Conservation (phyloP, 2,797 vertebrate species). For the Acestrorhynchus altus region DNA sequence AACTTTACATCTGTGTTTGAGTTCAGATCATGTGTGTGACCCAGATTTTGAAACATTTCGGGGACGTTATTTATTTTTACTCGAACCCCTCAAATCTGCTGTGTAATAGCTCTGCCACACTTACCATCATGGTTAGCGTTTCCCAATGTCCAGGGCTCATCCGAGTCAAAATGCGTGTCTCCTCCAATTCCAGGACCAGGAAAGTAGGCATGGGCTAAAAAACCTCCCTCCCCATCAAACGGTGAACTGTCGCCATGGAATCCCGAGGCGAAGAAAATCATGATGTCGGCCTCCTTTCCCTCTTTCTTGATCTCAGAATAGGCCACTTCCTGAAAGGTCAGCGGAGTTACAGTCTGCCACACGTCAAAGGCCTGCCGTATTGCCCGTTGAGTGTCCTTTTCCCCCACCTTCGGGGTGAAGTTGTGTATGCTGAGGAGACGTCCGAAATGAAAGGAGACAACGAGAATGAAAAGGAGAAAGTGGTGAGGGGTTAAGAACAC, state of each 20-base stretch:
- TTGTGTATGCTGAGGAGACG: constrained; percentile 88
- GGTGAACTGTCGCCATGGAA: constrained; percentile 98
- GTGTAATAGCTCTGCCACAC: background rate
- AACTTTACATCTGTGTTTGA: too few species aligned
- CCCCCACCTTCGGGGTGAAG: constrained; percentile 97
- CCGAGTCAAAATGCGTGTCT: constrained; percentile 97
- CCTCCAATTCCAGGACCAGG: constrained; percentile 97
- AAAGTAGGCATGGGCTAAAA: constrained; percentile 97
- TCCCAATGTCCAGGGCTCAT: constrained; percentile 96
- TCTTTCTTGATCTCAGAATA: constrained; percentile 96
- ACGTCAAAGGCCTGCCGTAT: constrained; percentile 97
- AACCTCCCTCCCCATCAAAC: constrained; percentile 96
- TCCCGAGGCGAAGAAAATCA: constrained; percentile 99
- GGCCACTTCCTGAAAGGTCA: constrained; percentile 93
- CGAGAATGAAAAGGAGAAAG: background rate
- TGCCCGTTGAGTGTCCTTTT: constrained; percentile 92
- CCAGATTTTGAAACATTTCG: too few species aligned
- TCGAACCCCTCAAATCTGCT: too few species aligned
- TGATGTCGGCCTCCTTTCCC: constrained; percentile 96
- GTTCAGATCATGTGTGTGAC: too few species aligned
- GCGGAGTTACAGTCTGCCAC: constrained; percentile 95
- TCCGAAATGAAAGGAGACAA: too few species aligned
- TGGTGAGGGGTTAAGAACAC: too few species aligned
- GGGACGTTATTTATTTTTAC: too few species aligned
- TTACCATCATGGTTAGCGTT: constrained; percentile 95